phyloP scores from a whole-genome alignment of 2,797 vertebrate genomes.

The Anableps anableps region DNA sequence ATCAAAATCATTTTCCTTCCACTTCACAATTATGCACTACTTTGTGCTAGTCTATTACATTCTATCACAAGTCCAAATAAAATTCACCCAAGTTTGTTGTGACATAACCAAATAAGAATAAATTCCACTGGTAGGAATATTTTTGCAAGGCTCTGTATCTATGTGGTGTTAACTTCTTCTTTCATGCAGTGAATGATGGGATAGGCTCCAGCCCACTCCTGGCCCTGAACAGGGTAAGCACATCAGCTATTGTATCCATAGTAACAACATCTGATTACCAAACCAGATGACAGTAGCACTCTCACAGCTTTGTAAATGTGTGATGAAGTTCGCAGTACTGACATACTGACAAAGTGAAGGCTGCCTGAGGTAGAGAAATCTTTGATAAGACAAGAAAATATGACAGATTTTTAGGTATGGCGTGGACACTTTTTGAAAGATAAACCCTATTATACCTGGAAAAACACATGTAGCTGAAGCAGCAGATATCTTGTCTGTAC shows the following conservation, averaged over 20 bases:
- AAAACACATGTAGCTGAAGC: not conserved
- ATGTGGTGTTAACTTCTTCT: not conserved
- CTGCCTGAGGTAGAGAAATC: not conserved
- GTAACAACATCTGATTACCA: constrained; percentile 25
- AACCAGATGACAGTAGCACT: constrained; percentile 10
- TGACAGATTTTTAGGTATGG: not conserved
- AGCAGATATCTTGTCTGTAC: not conserved
- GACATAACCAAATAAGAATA: not conserved
- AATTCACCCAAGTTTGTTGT: not conserved
- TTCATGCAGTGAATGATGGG: not conserved
- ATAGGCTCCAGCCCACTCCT: constrained; percentile 2
- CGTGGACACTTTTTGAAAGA: no score
- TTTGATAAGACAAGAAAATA: not conserved
- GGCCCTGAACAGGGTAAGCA: constrained; percentile 7
- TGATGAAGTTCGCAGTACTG: constrained; percentile 2
- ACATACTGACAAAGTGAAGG: not conserved
- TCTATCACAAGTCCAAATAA: not conserved
- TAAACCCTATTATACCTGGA: not conserved
- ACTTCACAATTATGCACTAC: not conserved
- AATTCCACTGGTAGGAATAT: not conserved
- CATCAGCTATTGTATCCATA: constrained; percentile 17
- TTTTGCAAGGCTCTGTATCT: not conserved
- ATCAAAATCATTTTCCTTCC: not conserved
- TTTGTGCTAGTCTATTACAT: not conserved
- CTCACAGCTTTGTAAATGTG: constrained; percentile 12